Percentiles rank a stretch among this genome's conserved stretches.
Evolutionary conservation across 2,113 vertebrate species (phyloP).

Genomic region (zebrafish (Danio rerio)): GRCz12tu NC_133199.1:34496001-34496500

Average conservation of each 20-base stretch:
- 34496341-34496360: constrained; percentile 54
- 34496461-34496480: too few species aligned
- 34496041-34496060: background rate
- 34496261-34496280: too few species aligned
- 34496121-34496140: background rate
- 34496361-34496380: constrained; percentile 56
- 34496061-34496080: background rate
- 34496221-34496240: background rate
- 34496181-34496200: constrained; percentile 3
- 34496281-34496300: background rate
- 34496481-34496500: background rate
- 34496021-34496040: background rate
- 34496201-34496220: background rate
- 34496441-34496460: constrained; percentile 60
- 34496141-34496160: constrained; percentile 18
- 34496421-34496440: constrained; percentile 12
- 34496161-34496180: constrained; percentile 68
- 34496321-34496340: constrained; percentile 60
- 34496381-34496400: too few species aligned
- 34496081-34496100: background rate
- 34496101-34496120: background rate
- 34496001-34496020: background rate
- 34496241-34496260: too few species aligned
- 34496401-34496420: background rate
- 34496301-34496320: constrained; percentile 3